Base-by-base conservation (phyloP, 2,888 invertebrate genomes). In the Cerastis leucographa region DNA sequence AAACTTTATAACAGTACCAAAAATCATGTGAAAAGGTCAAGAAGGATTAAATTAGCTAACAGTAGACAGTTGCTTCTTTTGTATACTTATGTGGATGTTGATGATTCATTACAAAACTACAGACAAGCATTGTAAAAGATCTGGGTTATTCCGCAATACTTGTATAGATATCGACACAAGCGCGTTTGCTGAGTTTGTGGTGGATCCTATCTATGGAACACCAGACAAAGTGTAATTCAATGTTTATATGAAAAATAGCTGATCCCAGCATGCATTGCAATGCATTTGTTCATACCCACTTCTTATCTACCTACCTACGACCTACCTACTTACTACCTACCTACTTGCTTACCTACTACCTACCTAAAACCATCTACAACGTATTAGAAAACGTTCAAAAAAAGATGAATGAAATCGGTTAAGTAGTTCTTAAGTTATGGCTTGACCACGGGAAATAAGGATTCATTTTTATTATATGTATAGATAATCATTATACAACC, bases 1-100 rank as follows among this genome's bases (percentile, higher is more conserved):
- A 72, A 46, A 46, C 35, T 46, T 73, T 29, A 17, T n/a, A 59
- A 40, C 40, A 25, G 17, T 72, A 73, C 46, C 40, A 5, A 59
- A 40, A 40, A 46, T 59, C 14, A 46, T 59, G 11, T 44, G 5
- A 71, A 72, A 19, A 72, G 44, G 29, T 46, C 56, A 46, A 73
- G 35, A 12, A 9, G 59, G 19, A 59, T 46, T 59, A 59, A 1
- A 72, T 25, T 44, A 11, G 19, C n/a, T 35, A 51, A 35, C 35
- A 71, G 12, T 14, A 73, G n/a, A 46, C 59, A 59, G 25, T 71
- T 17, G 7, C 17, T 59, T 5, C 29, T n/a, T 70, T 22, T 40
- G 14, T 49, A 65, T 40, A 35, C 35, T 2, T 35, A 17, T 35
- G 7, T 8, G n/a, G 5, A 67, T 35, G 11, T 35, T 46, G 19